Base-by-base conservation (phyloP, 2,113 vertebrate genomes). In the Tapirus terrestris region DNA sequence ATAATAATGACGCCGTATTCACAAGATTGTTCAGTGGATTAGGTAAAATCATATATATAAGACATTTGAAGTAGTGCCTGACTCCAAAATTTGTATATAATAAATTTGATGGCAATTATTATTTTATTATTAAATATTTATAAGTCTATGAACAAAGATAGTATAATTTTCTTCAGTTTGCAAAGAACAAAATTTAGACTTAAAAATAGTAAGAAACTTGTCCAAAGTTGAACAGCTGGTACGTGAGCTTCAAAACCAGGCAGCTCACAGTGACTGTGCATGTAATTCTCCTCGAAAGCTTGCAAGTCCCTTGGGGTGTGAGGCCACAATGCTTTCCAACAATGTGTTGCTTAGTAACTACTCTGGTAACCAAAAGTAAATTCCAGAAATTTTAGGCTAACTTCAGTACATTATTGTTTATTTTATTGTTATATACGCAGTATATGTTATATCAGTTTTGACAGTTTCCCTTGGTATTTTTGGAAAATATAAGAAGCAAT, bases 391-490 rank as follows among this genome's bases (percentile, higher is more conserved):
- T 29, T 70, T 25, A 43, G 10, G 9, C 29, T 81, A 61, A n/a
- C 8, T 94, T 68, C 60, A 84, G 1, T 63, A 21, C 0, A 10
- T 5, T 45, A 17, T 21, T 93, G 8, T 87, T 53, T 63, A 51
- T 82, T 85, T 83, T 58, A 6, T 81, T 82, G n/a, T 88, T 89
- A 79, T 36, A 36, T 73, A 97, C 83, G 51, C n/a, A 63, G 4
- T 36, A 39, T 23, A 27, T 63, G 14, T 80, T 87, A 65, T 90
- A 48, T 86, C 14, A 45, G 23, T 48, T 95, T 87, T 87, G 16
- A 67, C 87, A 90, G 29, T 81, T 92, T 82, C 3, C 25, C 18
- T 36, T 58, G 36, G 1, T 39, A 67, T 77, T 91, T 94, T 91
- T 88, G 29, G n/a, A 75, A 68, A 76, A 48, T n/a, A 0, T 45